Conservation (phyloP, 2,113 vertebrate genomes). For the Butorides virescens region DNA sequence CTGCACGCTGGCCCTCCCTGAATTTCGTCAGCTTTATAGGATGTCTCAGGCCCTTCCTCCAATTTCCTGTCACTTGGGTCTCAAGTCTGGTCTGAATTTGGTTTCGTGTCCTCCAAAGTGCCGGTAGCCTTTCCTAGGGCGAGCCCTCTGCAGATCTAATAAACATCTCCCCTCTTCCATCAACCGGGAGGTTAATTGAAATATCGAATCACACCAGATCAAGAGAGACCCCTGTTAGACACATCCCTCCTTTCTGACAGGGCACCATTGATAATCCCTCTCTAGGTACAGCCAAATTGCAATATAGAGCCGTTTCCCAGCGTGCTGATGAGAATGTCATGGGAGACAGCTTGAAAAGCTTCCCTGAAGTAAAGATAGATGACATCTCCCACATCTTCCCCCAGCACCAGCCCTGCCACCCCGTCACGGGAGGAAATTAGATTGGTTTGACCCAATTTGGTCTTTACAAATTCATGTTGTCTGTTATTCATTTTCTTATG, state of each 20-base stretch:
- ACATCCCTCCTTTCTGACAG: not conserved
- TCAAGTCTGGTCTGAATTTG: not conserved
- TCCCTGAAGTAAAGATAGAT: slow-evolving; percentile 1
- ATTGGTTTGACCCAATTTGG: slow-evolving; percentile 39
- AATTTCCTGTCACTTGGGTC: not conserved
- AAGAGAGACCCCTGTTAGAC: not conserved
- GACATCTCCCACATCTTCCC: not conserved
- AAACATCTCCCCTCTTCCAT: slow-evolving; percentile 19
- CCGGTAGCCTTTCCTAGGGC: not conserved
- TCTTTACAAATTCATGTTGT: not conserved
- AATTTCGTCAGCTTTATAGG: not conserved
- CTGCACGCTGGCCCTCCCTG: not conserved
- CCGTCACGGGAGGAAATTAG: not conserved
- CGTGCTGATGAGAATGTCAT: not conserved
- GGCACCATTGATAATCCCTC: not conserved
- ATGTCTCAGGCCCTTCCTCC: not conserved
- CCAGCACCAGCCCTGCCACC: not conserved
- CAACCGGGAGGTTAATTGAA: not conserved
- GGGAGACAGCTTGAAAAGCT: not conserved
- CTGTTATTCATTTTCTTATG: not conserved
- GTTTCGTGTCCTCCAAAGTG: not conserved
- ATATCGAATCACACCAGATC: not conserved
- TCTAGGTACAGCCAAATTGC: not conserved
- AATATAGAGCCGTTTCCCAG: not conserved
- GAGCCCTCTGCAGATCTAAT: slow-evolving; percentile 9